Evolutionary conservation across 2,888 invertebrate genomes (phyloP), one percentile per base, ranked within the genome.

Genomic region (Melieria picta): DNA sequence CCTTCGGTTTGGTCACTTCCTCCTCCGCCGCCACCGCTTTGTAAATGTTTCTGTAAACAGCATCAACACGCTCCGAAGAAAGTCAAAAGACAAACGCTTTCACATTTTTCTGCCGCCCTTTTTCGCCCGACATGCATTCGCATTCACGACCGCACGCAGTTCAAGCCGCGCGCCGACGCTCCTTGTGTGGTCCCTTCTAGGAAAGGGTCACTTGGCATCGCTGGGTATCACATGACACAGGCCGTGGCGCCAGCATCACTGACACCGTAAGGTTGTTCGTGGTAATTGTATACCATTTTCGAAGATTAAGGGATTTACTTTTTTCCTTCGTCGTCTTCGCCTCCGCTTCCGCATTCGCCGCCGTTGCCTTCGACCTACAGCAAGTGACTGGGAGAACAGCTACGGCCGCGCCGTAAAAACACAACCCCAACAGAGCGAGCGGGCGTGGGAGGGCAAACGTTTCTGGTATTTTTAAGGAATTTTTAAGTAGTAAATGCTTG

Each of bases 251-350:
- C 47, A 46, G 30, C 13, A 30, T 42, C 60, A 9, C 47, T 57
- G 52, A 46, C 30, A 48, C 80, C 75, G 80, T 83, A 77, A 77
- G 64, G 70, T 75, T 74, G 76, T 73, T 75, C 80, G 75, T 80
- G 78, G 84, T 84, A 84, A 84, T 84, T 84, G 84, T 82, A 82
- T 79, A 82, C 81, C 82, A 84, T 84, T 84, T 83, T 80, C 80
- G 80, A 83, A 82, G 85, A 84, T 84, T 84, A 84, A 83, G 82
- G 84, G 85, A 84, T 84, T 84, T 83, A 78, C 76, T 69, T 73
- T 72, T 69, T 47, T 45, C 9, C 60, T 67, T 67, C 67, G 69
- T 30, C 30, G 30, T 30, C 30, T 30, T 30, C 30, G 3, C 30
- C 30, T 30, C 30, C 2, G 30, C 2, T 30, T 30, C 30, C 30